A percentile compares a stretch with the other conserved stretches of the same genome.
Conservation (phyloP, 2,113 vertebrate species). For the Oryzias curvinotus region DNA sequence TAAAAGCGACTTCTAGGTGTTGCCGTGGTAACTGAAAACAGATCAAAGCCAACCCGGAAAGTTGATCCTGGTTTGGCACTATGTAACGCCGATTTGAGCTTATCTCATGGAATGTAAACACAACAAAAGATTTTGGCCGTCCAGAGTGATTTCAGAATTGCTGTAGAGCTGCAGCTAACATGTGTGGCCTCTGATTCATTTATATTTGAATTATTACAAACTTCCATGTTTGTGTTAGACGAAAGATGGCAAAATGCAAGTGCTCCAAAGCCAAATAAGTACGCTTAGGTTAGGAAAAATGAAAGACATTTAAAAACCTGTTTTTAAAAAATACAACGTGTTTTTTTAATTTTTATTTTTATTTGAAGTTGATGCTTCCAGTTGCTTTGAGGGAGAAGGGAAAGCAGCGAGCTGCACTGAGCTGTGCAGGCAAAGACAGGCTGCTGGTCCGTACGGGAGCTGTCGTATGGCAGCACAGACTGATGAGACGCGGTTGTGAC, state of each 20-base stretch:
- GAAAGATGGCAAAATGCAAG: too few relatives aligned
- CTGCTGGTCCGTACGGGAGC: slow-evolving; percentile 8
- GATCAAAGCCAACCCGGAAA: slow-evolving; percentile 7
- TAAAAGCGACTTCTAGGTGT: slow-evolving; percentile 5
- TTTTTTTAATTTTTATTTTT: neutral
- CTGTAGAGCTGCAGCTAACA: neutral
- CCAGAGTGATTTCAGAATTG: slow-evolving; percentile 15
- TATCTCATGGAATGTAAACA: slow-evolving; percentile 28
- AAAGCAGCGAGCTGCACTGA: slow-evolving; percentile 8
- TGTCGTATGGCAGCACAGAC: slow-evolving; percentile 29
- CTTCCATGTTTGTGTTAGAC: too few relatives aligned
- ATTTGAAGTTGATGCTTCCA: neutral
- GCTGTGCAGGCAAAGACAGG: slow-evolving; percentile 26
- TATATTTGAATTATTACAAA: neutral
- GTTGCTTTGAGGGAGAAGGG: neutral
- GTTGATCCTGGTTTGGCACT: slow-evolving; percentile 16
- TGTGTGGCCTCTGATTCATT: neutral
- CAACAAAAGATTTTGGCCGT: slow-evolving; percentile 13
- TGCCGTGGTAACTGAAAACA: slow-evolving; percentile 14
- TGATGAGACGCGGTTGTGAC: slow-evolving; percentile 43
- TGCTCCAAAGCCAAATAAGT: too few relatives aligned
- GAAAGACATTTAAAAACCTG: too few relatives aligned
- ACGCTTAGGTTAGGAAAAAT: too few relatives aligned
- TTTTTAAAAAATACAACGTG: neutral
- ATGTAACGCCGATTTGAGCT: slow-evolving; percentile 33